Percentiles rank a stretch among this genome's conserved stretches.
Evolutionary conservation across 1,140 invertebrate genomes (phyloP).

Genomic region (Campoletis sonorensis): DNA sequence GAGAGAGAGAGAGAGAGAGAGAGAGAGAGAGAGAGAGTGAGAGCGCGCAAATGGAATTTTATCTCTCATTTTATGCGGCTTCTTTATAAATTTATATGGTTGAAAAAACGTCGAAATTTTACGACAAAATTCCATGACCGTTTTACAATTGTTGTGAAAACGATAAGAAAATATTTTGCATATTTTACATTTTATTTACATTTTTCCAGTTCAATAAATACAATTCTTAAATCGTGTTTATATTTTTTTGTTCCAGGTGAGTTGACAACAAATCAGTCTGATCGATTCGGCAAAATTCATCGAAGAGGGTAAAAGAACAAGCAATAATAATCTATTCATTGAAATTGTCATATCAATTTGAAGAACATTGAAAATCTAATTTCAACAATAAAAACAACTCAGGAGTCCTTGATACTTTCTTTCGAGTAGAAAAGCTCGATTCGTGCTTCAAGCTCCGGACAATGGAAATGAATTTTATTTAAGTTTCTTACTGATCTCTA

Average conservation of each 20-base stretch:
- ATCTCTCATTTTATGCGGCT: neutral
- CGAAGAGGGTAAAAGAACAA: no score
- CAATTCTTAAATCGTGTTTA: neutral
- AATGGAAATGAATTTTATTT: neutral
- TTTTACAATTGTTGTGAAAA: no score
- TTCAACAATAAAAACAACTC: no score
- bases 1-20: constrained; percentile 8
- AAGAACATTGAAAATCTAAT: no score
- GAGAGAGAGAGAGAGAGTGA: neutral
- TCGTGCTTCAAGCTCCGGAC: neutral
- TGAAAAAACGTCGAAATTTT: neutral
- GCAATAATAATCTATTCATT: no score
- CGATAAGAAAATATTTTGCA: no score
- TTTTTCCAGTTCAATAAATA: neutral
- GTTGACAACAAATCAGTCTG: neutral
- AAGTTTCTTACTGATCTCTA: neutral
- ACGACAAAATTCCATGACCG: neutral
- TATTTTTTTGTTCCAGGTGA: constrained; percentile 1
- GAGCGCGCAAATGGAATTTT: constrained; percentile 10
- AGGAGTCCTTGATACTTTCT: no score
- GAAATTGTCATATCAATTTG: no score
- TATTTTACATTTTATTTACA: neutral
- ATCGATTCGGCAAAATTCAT: no score
- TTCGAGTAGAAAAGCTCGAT: no score
- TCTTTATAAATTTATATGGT: neutral